A percentile compares a stretch with the other conserved stretches of the same genome.
These are phyloP conservation scores for Orthonyx spaldingii DNA, from an alignment of 2,113 vertebrate species.

Conservation along the genomic window DNA sequence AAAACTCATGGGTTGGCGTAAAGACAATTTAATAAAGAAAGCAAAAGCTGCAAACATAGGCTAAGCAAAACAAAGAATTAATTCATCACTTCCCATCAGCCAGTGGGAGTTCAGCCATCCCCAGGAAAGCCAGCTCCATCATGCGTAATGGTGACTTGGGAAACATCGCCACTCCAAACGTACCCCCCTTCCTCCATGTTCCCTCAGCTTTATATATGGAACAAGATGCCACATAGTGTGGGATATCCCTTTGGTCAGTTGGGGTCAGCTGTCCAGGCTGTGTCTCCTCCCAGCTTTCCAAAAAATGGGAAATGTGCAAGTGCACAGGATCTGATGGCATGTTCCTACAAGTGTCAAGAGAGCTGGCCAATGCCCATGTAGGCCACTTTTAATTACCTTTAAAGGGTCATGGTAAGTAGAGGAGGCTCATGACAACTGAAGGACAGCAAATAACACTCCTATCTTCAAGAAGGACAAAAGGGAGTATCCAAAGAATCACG, in stretches of 20 bases:
- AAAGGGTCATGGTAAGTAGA: neutral
- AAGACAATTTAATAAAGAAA: neutral
- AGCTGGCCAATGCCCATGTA: neutral
- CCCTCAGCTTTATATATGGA: neutral
- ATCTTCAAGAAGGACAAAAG: neutral
- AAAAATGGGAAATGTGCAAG: neutral
- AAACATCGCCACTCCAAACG: neutral
- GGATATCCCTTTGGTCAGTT: neutral
- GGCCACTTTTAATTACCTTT: neutral
- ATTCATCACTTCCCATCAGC: neutral
- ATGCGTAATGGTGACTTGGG: neutral
- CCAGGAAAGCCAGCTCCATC: neutral
- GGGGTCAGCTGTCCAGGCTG: neutral
- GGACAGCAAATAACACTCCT: neutral
- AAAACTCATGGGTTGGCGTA: neutral
- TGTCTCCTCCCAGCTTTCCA: neutral
- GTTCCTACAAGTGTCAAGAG: neutral
- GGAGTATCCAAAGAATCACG: neutral
- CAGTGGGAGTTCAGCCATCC: neutral
- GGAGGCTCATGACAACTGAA: neutral
- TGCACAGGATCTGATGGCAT: neutral
- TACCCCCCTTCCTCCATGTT: neutral
- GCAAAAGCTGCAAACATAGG: neutral
- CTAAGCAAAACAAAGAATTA: neutral
- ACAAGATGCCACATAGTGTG: neutral